Conservation (phyloP, 2,113 vertebrate species). For the Formicarius rufipectus region DNA sequence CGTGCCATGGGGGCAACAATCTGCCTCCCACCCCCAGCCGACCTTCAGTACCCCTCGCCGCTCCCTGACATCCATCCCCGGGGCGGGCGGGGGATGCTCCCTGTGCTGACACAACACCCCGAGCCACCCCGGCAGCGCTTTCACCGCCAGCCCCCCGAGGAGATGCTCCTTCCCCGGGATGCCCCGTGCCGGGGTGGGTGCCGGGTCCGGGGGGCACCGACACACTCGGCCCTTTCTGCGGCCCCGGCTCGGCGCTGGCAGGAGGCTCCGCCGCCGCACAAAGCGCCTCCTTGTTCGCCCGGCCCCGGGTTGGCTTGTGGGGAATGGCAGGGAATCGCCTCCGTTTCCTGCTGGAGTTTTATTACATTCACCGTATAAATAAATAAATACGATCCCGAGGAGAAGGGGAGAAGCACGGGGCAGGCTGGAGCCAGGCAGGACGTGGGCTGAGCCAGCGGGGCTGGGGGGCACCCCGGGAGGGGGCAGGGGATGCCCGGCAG, state of each 20-base stretch:
- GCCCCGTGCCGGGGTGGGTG: accelerated
- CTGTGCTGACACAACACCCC: not conserved
- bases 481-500: not conserved
- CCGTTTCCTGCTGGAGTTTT: slow-evolving; percentile 70
- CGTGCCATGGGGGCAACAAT: accelerated
- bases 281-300: slow-evolving; percentile 57
- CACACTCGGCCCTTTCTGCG: slow-evolving; percentile 40
- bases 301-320: slow-evolving; percentile 1
- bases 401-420: not conserved
- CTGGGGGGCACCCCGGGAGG: not conserved
- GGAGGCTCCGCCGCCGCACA: slow-evolving; percentile 5
- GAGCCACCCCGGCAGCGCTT: not conserved
- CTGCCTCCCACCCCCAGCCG: not conserved
- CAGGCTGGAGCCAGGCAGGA: slow-evolving; percentile 33
- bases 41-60: not conserved
- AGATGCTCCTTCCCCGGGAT: not conserved
- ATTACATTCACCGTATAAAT: slow-evolving; percentile 69
- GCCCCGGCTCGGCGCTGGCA: not conserved
- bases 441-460: not conserved
- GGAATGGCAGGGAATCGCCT: slow-evolving; percentile 70
- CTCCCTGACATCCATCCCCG: not conserved
- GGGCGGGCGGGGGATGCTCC: not conserved
- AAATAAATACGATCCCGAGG: slow-evolving; percentile 60
- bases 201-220: not conserved
- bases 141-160: not conserved